Base-by-base conservation (phyloP, 2,888 invertebrate species). In the Thereva nobilitata region DNA sequence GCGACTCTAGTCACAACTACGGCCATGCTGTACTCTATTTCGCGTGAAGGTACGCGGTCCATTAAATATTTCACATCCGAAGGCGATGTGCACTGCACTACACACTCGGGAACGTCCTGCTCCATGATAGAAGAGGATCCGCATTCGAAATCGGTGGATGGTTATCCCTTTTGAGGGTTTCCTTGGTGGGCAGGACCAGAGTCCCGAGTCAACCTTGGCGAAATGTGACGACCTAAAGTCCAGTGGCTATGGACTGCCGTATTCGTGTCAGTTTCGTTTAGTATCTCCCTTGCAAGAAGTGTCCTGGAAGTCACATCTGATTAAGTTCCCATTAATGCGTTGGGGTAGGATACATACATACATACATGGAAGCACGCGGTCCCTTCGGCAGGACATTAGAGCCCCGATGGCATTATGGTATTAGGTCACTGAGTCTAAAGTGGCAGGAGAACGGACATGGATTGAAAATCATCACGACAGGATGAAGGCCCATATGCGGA, bases 261-360 rank as follows among this genome's bases (percentile, higher is more conserved):
- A 23, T 23, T 47, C 47, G 12, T 59, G 47, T 41, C 57, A 37
- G 37, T 59, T 7, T 59, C 37, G 37, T 59, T 38, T 59, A 47
- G 35, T 47, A 38, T 59, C 47, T 37, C 12, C 41, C 37, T 45
- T 5, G 35, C 38, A 47, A 47, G 57, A 59, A 59, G 45, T 47
- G 47, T 47, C 47, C 35, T 47, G 45, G 47, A 59, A 56, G 57
- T 59, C 47, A 38, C 37, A 47, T 59, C 47, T 47, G 57, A 59
- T 59, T 59, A 59, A 47, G 57, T 59, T 59, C 37, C 47, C 47
- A 59, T 59, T 47, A 47, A 38, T n/a, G n/a, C 57, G 45, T 8
- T 6, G 37, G 47, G 41, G 34, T 59, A 12, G 35, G 44, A 45
- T 57, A 35, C n/a, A n/a, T 44, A 47, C 45, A 8, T n/a, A 57